phyloP scores from a whole-genome alignment of 2,797 vertebrate species.

The Sebastes nivosus region DNA sequence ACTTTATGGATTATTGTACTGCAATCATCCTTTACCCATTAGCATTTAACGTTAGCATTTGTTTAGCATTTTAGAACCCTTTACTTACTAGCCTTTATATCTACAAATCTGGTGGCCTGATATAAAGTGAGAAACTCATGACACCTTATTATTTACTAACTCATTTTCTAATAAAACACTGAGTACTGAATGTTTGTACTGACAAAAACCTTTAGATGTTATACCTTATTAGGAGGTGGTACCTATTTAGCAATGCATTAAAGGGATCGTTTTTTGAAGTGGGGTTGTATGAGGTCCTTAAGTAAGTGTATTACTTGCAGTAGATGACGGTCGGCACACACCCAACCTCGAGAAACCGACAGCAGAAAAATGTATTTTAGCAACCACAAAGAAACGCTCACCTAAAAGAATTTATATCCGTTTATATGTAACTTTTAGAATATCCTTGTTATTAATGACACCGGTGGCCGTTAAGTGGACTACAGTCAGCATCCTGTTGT shows the following conservation, averaged over 20 bases:
- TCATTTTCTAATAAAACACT: not conserved
- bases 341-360: too few relatives aligned
- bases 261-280: too few relatives aligned
- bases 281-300: too few relatives aligned
- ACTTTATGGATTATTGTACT: conserved; percentile 10
- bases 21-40: not conserved
- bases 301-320: rapidly evolving
- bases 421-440: too few relatives aligned
- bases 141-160: not conserved
- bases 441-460: too few relatives aligned
- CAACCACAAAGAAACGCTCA: too few relatives aligned
- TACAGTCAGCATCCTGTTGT: too few relatives aligned
- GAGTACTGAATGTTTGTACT: not conserved
- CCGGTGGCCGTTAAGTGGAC: too few relatives aligned
- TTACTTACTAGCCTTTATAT: not conserved
- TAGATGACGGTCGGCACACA: too few relatives aligned
- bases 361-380: too few relatives aligned
- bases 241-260: not conserved
- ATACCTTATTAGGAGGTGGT: not conserved
- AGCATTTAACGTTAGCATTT: not conserved
- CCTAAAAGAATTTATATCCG: too few relatives aligned
- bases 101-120: not conserved
- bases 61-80: not conserved
- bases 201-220: not conserved
- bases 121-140: not conserved